Conservation (phyloP, 2,797 vertebrate species). For the Lepus townsendii region DNA sequence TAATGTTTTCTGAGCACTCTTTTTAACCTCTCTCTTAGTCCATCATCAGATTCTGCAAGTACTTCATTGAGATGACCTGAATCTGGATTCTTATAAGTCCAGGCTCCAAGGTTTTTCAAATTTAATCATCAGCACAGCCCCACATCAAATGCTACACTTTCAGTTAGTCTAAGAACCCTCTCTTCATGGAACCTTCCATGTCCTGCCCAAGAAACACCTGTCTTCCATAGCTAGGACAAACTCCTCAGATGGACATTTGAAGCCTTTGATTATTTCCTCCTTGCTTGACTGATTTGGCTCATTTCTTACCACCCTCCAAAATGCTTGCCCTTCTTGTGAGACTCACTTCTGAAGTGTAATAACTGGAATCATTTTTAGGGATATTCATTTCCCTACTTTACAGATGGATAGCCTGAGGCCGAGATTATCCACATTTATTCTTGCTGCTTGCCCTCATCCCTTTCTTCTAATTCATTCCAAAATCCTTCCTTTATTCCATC, state of each 20-base stretch:
- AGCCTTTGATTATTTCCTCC: neutral
- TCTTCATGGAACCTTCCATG: neutral
- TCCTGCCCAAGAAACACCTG: neutral
- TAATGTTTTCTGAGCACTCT: neutral
- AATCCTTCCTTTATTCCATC: neutral
- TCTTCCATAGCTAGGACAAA: neutral
- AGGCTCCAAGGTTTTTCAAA: neutral
- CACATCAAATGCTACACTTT: neutral
- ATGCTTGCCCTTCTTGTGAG: neutral
- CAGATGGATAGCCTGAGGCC: neutral
- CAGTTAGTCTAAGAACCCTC: neutral
- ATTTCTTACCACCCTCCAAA: neutral
- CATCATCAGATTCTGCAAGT: neutral
- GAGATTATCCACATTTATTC: neutral
- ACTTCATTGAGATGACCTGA: neutral
- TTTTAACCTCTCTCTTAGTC: neutral
- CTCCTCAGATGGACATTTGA: neutral
- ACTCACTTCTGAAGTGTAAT: neutral
- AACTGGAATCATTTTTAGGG: neutral
- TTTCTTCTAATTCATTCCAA: neutral
- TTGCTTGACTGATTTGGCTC: neutral
- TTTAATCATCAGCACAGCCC: too few relatives aligned
- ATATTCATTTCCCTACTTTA: neutral
- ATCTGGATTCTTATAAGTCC: neutral
- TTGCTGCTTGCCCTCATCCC: neutral